phyloP scores from a whole-genome alignment of 1,140 invertebrate species.

The Grapholita molesta region DNA sequence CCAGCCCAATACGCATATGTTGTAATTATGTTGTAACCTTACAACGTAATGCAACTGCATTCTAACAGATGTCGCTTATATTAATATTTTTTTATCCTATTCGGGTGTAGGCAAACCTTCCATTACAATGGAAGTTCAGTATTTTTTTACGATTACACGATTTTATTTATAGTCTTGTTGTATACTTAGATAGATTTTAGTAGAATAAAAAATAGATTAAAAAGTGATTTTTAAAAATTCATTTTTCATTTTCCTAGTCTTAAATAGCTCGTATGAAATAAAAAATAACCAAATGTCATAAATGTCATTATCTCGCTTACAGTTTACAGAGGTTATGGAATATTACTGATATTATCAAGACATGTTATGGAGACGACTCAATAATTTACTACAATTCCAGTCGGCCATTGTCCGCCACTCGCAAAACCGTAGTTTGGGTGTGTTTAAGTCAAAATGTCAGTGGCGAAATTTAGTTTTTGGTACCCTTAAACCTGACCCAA shows the following conservation, averaged over 20 bases:
- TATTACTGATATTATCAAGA: slow-evolving; percentile 50
- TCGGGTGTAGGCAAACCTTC: too few relatives aligned
- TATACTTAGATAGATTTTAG: too few relatives aligned
- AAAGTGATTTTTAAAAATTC: too few relatives aligned
- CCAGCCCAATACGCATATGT: too few relatives aligned
- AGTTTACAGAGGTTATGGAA: slow-evolving; percentile 24
- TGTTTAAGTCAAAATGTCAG: slow-evolving; percentile 24
- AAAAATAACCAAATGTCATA: not conserved
- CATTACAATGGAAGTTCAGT: too few relatives aligned
- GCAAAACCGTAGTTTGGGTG: slow-evolving; percentile 23
- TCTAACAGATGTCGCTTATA: too few relatives aligned
- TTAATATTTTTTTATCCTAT: too few relatives aligned
- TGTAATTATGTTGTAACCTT: too few relatives aligned
- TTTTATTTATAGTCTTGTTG: too few relatives aligned
- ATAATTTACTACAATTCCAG: slow-evolving; percentile 35
- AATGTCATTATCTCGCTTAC: slow-evolving; percentile 15
- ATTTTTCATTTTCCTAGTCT: not conserved
- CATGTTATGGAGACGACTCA: slow-evolving; percentile 47
- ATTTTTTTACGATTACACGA: too few relatives aligned
- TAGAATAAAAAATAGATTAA: too few relatives aligned
- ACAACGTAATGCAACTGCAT: too few relatives aligned
- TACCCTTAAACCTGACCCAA: slow-evolving; percentile 17
- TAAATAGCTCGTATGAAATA: not conserved
- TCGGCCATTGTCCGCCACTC: slow-evolving; percentile 25
- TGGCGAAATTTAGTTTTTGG: slow-evolving; percentile 26